Evolutionary conservation across 2,888 invertebrate genomes (phyloP).

Genomic region (Synergus itoensis): DNA sequence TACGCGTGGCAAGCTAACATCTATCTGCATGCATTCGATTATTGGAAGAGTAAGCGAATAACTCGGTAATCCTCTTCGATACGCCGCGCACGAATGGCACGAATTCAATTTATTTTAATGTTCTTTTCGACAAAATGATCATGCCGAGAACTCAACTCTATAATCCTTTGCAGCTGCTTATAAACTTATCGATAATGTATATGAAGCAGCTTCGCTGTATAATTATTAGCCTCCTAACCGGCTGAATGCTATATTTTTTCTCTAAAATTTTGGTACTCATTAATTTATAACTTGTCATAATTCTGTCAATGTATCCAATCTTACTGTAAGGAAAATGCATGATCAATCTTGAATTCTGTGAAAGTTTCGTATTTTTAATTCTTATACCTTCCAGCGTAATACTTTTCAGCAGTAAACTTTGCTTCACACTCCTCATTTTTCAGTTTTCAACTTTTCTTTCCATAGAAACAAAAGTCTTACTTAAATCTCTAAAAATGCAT

Average conservation of each 20-base stretch:
- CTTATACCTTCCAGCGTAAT: too few relatives aligned
- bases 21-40: constrained; percentile 9
- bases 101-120: constrained; percentile 3
- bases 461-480: too few relatives aligned
- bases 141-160: neutral
- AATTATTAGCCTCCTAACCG: neutral
- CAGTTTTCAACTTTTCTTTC: too few relatives aligned
- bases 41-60: neutral
- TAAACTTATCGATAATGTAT: neutral
- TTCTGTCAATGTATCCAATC: too few relatives aligned
- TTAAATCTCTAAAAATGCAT: too few relatives aligned
- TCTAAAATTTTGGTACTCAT: too few relatives aligned
- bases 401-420: too few relatives aligned
- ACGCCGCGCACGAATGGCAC: neutral
- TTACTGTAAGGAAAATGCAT: too few relatives aligned
- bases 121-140: neutral
- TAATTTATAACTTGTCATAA: too few relatives aligned
- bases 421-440: too few relatives aligned
- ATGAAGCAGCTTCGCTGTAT: neutral
- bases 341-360: too few relatives aligned
- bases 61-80: neutral
- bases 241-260: neutral
- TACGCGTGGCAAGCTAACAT: neutral
- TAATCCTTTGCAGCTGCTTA: constrained; percentile 2
- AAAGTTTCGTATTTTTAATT: too few relatives aligned